phyloP scores from a whole-genome alignment of 2,797 vertebrate species.

The Telmatherina bonti region DNA sequence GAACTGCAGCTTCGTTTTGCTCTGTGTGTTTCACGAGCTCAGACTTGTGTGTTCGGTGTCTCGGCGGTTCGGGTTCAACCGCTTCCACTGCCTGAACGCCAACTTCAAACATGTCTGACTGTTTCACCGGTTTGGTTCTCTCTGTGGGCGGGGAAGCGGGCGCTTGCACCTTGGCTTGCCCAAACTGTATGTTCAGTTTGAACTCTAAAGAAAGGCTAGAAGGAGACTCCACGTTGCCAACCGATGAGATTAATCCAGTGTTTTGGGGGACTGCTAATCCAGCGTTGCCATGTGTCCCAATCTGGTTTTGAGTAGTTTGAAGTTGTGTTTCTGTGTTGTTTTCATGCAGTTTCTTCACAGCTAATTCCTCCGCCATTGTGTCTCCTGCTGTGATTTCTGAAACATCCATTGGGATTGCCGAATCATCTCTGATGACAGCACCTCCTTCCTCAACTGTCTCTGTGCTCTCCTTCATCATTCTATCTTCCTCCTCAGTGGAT shows the following conservation, averaged over 20 bases:
- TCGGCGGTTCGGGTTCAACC: constrained; percentile 23
- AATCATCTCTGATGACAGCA: constrained; percentile 11
- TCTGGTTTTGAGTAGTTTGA: constrained; percentile 26
- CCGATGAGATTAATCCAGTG: constrained; percentile 54
- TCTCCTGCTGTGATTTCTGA: constrained; percentile 29
- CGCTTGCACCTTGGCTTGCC: constrained; percentile 29
- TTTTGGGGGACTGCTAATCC: constrained; percentile 48
- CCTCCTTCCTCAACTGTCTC: not conserved
- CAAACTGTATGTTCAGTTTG: constrained; percentile 70
- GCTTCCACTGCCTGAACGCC: constrained; percentile 32
- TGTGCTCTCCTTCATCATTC: constrained; percentile 31
- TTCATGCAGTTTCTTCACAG: constrained; percentile 17
- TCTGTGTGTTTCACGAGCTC: constrained; percentile 35
- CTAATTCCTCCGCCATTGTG: constrained; percentile 21
- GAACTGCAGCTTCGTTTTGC: constrained; percentile 21
- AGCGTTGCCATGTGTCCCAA: constrained; percentile 11
- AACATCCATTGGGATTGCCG: constrained; percentile 13
- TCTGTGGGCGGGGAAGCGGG: constrained; percentile 8
- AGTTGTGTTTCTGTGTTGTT: constrained; percentile 18
- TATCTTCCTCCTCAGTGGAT: constrained; percentile 32
- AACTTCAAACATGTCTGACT: constrained; percentile 14
- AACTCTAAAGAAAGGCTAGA: constrained; percentile 69
- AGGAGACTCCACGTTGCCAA: constrained; percentile 50
- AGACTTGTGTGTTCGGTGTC: constrained; percentile 7
- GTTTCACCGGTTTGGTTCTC: constrained; percentile 11